Evolutionary conservation across 2,797 vertebrate species (phyloP), one percentile per base, ranked within the genome.

Genomic region (Mustela erminea): DNA sequence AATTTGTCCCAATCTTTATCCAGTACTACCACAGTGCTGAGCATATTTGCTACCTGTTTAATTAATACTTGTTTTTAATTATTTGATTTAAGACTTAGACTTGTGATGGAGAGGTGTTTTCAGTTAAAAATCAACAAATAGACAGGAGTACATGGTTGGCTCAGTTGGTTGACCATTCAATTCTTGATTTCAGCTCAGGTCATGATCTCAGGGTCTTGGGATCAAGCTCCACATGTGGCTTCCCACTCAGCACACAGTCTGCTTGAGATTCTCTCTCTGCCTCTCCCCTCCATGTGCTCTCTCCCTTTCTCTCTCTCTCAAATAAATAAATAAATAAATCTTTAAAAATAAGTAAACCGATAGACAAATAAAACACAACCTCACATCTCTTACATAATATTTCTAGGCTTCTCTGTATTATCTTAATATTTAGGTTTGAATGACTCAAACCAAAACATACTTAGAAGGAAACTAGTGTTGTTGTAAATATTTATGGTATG

Each of bases 381-480:
- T 97, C 29, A 43, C 11, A 46, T 91, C 5, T 88, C 81, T 92
- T 87, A 60, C 7, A 3, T 43, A 92, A 29, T 4, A 85, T 70
- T 90, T 94, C 70, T 87, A 70, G 54, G 25, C 2, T 70, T 1
- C 46, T 70, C 15, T 89, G 46, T 92, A 90, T 96, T 83, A 75
- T 15, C 82, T 95, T 66, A 83, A 68, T 2, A 25, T 93, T 91
- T 88, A 87, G 2, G 68, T 83, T 80, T 64, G n/a, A 92, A 83
- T 87, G 68, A 92, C 75, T 90, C 43, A 86, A 84, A 38, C 2
- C 12, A 64, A 66, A 62, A 75, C 27, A 49, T 88, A n/a, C 75
- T 87, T 78, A 95, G 15, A 90, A 90, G 58, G 72, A 94, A 93
- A 52, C 14, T 35, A 58, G 32, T 87, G 21, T 93, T 96, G 14